Conservation (phyloP, 2,113 vertebrate genomes). For the Chionodraco myersi region DNA sequence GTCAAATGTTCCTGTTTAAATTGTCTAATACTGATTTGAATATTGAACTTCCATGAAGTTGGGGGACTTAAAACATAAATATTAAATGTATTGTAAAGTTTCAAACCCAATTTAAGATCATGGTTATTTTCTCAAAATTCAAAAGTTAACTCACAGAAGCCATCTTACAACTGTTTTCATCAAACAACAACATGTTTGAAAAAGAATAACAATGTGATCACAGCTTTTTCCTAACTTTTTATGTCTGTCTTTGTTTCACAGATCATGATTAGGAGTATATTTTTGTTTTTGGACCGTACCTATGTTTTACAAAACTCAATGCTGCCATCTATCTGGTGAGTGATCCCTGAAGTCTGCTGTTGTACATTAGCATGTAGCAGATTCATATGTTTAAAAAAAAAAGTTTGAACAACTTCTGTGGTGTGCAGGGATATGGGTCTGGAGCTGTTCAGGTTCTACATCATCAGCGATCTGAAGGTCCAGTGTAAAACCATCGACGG, state of each 20-base stretch:
- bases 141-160: background rate
- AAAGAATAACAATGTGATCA: background rate
- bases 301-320: constrained; percentile 99
- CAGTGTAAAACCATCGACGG: constrained; percentile 99
- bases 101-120: background rate
- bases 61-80: background rate
- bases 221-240: constrained; percentile 8
- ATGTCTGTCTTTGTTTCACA: constrained; percentile 71
- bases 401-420: constrained; percentile 30
- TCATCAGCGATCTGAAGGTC: constrained; percentile 98
- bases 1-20: background rate
- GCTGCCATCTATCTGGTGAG: constrained; percentile 99
- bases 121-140: background rate
- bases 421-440: constrained; percentile 96
- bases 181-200: too few relatives aligned
- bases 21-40: background rate
- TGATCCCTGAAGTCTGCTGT: background rate
- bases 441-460: constrained; percentile 98
- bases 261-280: constrained; percentile 99
- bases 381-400: too few relatives aligned
- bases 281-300: constrained; percentile 99
- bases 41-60: background rate
- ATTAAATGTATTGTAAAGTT: background rate
- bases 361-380: background rate
- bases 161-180: too few relatives aligned